Evolutionary conservation across 2,797 vertebrate genomes (phyloP).

Genomic region (Lycodopsis pacificus): DNA sequence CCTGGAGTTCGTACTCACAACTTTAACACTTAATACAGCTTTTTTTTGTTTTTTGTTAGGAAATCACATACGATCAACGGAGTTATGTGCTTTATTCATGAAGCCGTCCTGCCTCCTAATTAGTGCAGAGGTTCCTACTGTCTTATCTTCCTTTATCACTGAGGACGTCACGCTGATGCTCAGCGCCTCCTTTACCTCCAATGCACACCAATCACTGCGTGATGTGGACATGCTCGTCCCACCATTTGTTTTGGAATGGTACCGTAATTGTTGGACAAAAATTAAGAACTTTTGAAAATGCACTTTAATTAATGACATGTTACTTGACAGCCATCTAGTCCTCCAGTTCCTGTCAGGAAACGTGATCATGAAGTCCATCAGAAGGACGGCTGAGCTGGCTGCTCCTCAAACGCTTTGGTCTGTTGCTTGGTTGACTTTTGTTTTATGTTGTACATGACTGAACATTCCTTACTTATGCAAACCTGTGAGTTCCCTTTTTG

Average conservation of each 20-base stretch:
- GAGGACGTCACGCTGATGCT: too few relatives aligned
- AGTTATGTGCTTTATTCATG: not conserved
- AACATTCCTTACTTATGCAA: not conserved
- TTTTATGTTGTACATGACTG: not conserved
- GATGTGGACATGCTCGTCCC: not conserved
- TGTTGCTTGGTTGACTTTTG: too few relatives aligned
- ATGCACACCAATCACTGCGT: not conserved
- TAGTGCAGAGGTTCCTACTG: not conserved
- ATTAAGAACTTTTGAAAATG: too few relatives aligned
- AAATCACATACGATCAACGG: not conserved
- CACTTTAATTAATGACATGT: too few relatives aligned
- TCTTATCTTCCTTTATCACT: not conserved
- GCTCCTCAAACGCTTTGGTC: too few relatives aligned
- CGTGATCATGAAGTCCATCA: too few relatives aligned
- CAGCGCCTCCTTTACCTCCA: not conserved
- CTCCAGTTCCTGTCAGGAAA: too few relatives aligned
- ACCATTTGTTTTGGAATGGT: not conserved
- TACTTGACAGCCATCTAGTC: too few relatives aligned
- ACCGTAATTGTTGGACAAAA: too few relatives aligned
- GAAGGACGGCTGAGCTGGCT: too few relatives aligned
- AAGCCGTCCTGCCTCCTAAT: not conserved
- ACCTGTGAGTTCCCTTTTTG: not conserved
- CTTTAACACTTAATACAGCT: not conserved
- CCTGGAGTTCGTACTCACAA: constrained; percentile 1
- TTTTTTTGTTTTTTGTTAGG: not conserved